Evolutionary conservation across 2,888 invertebrate species (phyloP), one percentile per base, ranked within the genome.

Genomic region (Tholera decimalis): DNA sequence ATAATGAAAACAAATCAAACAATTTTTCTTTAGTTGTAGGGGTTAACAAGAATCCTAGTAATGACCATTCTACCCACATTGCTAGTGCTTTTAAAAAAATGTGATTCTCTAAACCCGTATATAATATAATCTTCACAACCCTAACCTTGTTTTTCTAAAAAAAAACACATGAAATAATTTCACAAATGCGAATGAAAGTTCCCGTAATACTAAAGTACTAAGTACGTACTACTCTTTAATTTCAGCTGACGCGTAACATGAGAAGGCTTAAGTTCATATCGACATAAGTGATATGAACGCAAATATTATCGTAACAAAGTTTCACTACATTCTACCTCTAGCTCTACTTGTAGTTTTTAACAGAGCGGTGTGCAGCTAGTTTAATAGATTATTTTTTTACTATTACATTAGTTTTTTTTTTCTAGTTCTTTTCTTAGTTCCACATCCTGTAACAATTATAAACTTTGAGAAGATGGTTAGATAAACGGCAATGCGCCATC

Each of bases 181-280:
- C 8, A 4, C 1, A 55, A 61, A 43, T 49, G 44, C 47, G 3
- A 44, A 37, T 30, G 22, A 39, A 41, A 65, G 50, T 61, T 74
- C 59, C 62, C 47, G 49, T 64, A 50, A 79, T 82, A 78, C 28
- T 55, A 61, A 64, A 77, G 62, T 53, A 57, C 72, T 64, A 15
- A 6, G 15, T n/a, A n/a, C n/a, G n/a, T n/a, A 43, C 24, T 49
- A 74, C 83, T 85, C 83, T 85, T 81, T 85, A 84, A 86, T 86
- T 85, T 84, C 79, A 83, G 79, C 80, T 84, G 87, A 84, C 79
- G 84, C 81, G 85, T 83, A 81, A 86, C 77, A 82, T 78, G 63
- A 79, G 80, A 68, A 64, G 70, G 82, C 77, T 80, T 68, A 73
- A 72, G 58, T 60, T 67, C 37, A 43, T 64, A 76, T 73, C 56